Base-by-base conservation (phyloP, 2,888 invertebrate genomes). In the Tupiocoris notatus region DNA sequence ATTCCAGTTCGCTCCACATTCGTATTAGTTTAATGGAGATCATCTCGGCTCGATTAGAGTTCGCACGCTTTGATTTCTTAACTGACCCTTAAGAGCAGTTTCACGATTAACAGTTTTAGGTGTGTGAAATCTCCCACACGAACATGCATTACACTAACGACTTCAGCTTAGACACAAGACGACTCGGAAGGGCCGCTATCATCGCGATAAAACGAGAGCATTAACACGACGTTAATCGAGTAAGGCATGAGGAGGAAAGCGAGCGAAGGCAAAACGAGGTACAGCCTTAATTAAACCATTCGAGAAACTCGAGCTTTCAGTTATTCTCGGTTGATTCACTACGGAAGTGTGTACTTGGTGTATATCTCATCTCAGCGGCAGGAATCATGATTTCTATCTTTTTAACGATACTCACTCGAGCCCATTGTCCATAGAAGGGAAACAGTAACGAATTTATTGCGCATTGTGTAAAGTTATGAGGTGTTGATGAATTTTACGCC, bases 71-170 rank as follows among this genome's bases (percentile, higher is more conserved):
- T 17, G 25, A 20, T 24, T 39, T n/a, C 23, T 64, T 65, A 65
- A 65, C 65, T 39, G 18, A 9, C n/a, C 63, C 39, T 63, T 23
- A 22, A 22, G 39, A 39, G 39, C 12, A 3, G 39, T 39, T 39
- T 39, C 3, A 22, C n/a, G 39, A 59, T 70, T 57, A 70, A 70
- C 70, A 17, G 25, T 70, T 67, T 56, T 22, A 25, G 70, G 59
- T 70, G 70, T 70, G 70, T 70, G 70, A 70, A 70, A 58, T 1
- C 70, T 70, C 70, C 70, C 70, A 70, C 70, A 70, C 70, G 70
- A 58, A 59, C 70, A 61, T 61, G 61, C 58, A 70, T 70, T 70
- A 70, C 57, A 58, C 70, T 23, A 22, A 24, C 57, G 20, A 22
- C 16, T 56, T 54, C 67, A 54, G 56, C 54, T 39, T 21, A 39